phyloP scores from a whole-genome alignment of 1,140 invertebrate species.

The Tribolium castaneum region DNA sequence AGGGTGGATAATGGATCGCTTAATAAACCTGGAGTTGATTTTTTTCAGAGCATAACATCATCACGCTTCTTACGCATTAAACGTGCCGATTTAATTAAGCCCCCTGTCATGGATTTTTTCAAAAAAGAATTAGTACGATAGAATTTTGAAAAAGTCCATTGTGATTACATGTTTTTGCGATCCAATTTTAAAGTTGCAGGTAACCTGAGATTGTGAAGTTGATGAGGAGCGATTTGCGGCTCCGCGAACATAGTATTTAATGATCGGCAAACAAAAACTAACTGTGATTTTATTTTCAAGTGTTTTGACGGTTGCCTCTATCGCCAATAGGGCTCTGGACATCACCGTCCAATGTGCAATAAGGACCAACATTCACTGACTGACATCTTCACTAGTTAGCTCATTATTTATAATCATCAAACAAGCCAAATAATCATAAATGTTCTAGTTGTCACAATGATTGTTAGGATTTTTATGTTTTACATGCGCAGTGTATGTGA shows the following conservation, averaged over 20 bases:
- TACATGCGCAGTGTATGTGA: constrained; percentile 49
- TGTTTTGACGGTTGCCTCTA: constrained; percentile 64
- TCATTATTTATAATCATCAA: constrained; percentile 59
- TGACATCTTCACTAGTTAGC: constrained; percentile 61
- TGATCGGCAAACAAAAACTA: constrained; percentile 2
- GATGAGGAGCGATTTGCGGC: background rate
- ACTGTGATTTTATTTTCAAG: constrained; percentile 55
- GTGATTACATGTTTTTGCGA: constrained; percentile 7
- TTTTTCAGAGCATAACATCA: background rate
- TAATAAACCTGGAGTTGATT: background rate
- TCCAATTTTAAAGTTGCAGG: constrained; percentile 22
- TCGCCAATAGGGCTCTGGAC: constrained; percentile 61
- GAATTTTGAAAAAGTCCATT: constrained; percentile 11
- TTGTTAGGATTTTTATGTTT: constrained; percentile 57
- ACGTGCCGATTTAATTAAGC: background rate
- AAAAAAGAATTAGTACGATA: background rate
- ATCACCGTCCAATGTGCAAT: constrained; percentile 63
- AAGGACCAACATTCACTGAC: constrained; percentile 64
- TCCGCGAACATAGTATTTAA: background rate
- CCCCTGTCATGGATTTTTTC: constrained; percentile 8
- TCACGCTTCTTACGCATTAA: constrained; percentile 3
- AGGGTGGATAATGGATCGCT: background rate
- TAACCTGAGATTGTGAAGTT: background rate
- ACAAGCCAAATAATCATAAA: constrained; percentile 60
- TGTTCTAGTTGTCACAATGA: constrained; percentile 58